A percentile compares a stretch with the other conserved stretches of the same genome.
These are phyloP conservation scores for Pygoscelis antarcticus DNA, from an alignment of 2,113 vertebrate species.

Conservation along the genomic window DNA sequence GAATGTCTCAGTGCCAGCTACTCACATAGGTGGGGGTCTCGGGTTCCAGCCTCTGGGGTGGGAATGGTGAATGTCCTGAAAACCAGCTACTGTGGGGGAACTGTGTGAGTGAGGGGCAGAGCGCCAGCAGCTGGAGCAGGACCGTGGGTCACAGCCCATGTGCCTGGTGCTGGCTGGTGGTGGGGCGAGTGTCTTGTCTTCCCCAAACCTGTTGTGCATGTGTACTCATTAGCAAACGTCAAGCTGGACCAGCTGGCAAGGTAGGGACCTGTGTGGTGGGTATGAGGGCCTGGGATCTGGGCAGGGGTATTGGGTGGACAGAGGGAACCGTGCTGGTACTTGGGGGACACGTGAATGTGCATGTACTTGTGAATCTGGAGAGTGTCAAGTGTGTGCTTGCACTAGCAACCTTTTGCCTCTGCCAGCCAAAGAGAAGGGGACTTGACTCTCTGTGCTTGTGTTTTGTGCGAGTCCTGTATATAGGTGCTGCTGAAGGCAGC, in stretches of 20 bases:
- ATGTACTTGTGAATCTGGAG: neutral
- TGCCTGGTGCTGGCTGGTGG: neutral
- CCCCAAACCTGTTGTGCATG: accelerated
- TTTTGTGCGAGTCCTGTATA: neutral
- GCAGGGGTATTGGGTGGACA: neutral
- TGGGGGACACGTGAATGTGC: accelerated
- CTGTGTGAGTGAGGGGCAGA: neutral
- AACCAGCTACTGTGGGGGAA: neutral
- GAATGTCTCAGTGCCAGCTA: neutral
- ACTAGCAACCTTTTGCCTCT: neutral
- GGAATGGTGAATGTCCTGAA: neutral
- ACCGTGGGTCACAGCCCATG: accelerated
- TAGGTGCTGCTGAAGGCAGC: neutral
- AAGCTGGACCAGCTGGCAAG: too few species aligned
- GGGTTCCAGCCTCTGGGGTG: neutral
- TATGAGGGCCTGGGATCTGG: neutral
- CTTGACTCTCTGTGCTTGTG: neutral
- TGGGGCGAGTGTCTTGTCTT: accelerated
- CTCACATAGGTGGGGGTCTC: accelerated
- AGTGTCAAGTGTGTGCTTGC: neutral
- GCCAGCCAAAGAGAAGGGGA: neutral
- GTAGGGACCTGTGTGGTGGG: neutral
- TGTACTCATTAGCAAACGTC: neutral
- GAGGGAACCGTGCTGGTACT: neutral
- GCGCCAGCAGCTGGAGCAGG: accelerated